Evolutionary conservation across 1,140 invertebrate genomes (phyloP), one percentile per base, ranked within the genome.

Genomic region (Heliconius eleuchia): DNA sequence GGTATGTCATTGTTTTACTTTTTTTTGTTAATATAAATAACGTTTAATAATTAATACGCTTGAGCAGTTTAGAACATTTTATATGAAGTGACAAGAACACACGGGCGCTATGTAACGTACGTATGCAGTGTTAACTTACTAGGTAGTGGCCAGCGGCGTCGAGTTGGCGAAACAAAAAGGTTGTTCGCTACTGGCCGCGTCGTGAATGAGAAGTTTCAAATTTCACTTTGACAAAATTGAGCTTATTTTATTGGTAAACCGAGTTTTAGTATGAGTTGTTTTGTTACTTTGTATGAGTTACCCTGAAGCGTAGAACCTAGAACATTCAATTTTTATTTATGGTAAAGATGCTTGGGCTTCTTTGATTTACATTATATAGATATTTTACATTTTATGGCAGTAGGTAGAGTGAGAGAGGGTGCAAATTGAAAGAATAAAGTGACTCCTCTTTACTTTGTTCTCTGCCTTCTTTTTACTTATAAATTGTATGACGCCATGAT

Each of bases 151-250:
- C 6, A 23, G 50, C 74, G 74, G n/a, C 74, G 74, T 46, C 8
- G 74, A 27, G 74, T 75, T 75, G 37, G 23, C 60, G 60, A 71
- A 66, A 57, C 60, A 76, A 76, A 76, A 76, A 71, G 74, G 39
- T 39, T 75, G 19, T n/a, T 8, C 16, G 72, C 37, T 73, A 37
- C 70, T 37, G 19, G 76, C 30, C 70, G 50, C 76, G 39, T 50
- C 74, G 60, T 66, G 60, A 30, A 66, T 66, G 60, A 66, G 27
- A 66, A 66, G 60, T 66, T 66, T 66, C 60, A 66, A 30, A 30
- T 66, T 66, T 66, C 60, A 66, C 27, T 66, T 66, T 66, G 60
- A 66, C 60, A 66, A 66, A 66, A 66, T 66, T 66, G 60, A 66
- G 27, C 13, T 66, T 30, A 30, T 30, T 66, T 66, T 66, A 66